Percentiles rank a stretch among this genome's conserved stretches.
Conservation (phyloP, 2,888 invertebrate genomes). For the Thymelicus lineola region DNA sequence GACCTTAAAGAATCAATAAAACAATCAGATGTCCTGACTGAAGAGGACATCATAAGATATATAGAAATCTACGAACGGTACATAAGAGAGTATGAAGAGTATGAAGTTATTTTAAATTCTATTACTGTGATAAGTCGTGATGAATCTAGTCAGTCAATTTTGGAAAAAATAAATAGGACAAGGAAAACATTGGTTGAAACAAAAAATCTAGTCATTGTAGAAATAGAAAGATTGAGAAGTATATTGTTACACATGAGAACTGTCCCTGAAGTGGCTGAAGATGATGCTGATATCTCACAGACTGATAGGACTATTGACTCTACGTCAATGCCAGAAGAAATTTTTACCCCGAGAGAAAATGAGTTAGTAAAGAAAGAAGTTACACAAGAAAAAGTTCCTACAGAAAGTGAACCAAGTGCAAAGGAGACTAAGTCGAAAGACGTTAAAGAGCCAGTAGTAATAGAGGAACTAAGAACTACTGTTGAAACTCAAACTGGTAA, state of each 20-base stretch:
- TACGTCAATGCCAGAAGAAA: constrained; percentile 89
- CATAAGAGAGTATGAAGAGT: constrained; percentile 76
- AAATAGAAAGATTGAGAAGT: constrained; percentile 82
- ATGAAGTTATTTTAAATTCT: constrained; percentile 73
- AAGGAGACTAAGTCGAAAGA: constrained; percentile 31
- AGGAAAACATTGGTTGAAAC: constrained; percentile 86
- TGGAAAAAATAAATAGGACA: constrained; percentile 84
- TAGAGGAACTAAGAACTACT: constrained; percentile 49
- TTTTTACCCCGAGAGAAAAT: constrained; percentile 71
- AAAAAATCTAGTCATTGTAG: constrained; percentile 85
- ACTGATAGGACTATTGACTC: constrained; percentile 88
- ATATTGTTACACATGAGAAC: constrained; percentile 72
- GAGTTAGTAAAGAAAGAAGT: constrained; percentile 51
- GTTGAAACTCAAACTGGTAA: constrained; percentile 89
- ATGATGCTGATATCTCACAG: constrained; percentile 79
- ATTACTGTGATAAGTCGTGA: constrained; percentile 75
- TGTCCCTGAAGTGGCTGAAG: constrained; percentile 71
- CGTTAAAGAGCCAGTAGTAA: constrained; percentile 44
- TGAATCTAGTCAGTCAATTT: constrained; percentile 82
- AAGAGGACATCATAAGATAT: constrained; percentile 74
- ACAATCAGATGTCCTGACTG: constrained; percentile 65
- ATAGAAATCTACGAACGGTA: constrained; percentile 79
- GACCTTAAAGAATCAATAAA: constrained; percentile 76
- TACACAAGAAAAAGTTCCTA: constrained; percentile 41
- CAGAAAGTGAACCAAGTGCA: constrained; percentile 34